phyloP scores from a whole-genome alignment of 2,113 vertebrate species.

The Corythornis vintsioides region DNA sequence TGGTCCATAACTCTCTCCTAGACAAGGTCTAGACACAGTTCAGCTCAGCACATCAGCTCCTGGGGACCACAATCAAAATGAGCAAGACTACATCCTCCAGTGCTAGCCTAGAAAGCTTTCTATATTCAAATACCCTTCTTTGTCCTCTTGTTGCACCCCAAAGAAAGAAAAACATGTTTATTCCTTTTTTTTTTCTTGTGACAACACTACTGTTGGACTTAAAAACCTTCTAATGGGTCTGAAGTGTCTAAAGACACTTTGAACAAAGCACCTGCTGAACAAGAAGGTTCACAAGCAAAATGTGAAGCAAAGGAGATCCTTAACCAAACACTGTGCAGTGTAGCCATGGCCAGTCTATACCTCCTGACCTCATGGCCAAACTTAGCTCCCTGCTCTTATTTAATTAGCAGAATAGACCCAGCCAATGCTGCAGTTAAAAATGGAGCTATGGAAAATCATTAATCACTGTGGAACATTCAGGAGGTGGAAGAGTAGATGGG shows the following conservation, averaged over 20 bases:
- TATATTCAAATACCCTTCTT: not conserved
- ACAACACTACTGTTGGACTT: not conserved
- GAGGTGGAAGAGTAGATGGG: not conserved
- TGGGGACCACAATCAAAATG: not conserved
- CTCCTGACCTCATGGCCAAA: not conserved
- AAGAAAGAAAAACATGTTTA: not conserved
- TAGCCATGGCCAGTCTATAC: fast-evolving
- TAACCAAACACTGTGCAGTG: fast-evolving
- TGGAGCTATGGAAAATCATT: not conserved
- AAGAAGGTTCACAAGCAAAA: not conserved
- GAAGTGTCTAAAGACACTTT: too few species aligned
- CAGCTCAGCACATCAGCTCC: not conserved
- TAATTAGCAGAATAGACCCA: not conserved
- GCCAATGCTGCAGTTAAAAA: not conserved
- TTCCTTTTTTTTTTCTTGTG: not conserved
- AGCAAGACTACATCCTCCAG: not conserved
- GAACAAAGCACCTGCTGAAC: not conserved
- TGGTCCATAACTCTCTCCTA: not conserved
- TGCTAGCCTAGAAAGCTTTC: not conserved
- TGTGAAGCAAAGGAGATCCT: not conserved
- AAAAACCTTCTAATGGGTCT: not conserved
- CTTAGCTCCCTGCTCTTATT: not conserved
- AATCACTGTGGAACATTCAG: not conserved
- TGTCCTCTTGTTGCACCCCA: not conserved
- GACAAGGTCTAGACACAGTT: not conserved